Evolutionary conservation across 2,797 vertebrate species (phyloP).

Genomic region (Sebastes variabilis): DNA sequence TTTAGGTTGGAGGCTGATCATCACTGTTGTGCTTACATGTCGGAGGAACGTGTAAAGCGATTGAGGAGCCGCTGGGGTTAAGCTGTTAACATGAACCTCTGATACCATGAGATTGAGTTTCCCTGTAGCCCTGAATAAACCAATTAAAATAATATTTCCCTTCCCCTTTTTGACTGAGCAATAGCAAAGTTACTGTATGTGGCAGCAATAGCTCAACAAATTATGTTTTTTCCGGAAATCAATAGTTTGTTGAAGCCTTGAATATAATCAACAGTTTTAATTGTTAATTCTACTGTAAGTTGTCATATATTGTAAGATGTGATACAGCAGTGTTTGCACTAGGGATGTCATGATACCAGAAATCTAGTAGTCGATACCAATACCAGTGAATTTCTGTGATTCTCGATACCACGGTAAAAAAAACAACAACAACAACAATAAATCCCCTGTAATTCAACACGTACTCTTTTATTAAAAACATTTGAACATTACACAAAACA

Average conservation of each 20-base stretch:
- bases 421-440: too few species aligned
- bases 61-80: conserved; percentile 10
- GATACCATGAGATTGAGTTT: conserved; percentile 8
- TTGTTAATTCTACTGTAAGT: too few species aligned
- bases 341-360: too few species aligned
- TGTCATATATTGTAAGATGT: neutral
- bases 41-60: neutral
- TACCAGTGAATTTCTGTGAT: too few species aligned
- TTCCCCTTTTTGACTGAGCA: neutral
- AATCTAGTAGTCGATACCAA: too few species aligned
- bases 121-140: conserved; percentile 15
- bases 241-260: neutral
- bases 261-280: neutral
- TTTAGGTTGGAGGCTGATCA: conserved; percentile 29
- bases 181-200: neutral
- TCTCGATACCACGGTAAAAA: too few species aligned
- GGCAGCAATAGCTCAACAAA: neutral
- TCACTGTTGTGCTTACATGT: conserved; percentile 6
- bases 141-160: conserved; percentile 11
- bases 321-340: too few species aligned
- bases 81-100: conserved; percentile 40
- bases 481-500: too few species aligned
- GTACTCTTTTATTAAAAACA: too few species aligned
- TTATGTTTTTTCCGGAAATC: neutral
- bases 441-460: too few species aligned